Percentiles rank a stretch among this genome's conserved stretches.
Conservation (phyloP, 2,113 vertebrate species). For the Calonectris borealis region DNA sequence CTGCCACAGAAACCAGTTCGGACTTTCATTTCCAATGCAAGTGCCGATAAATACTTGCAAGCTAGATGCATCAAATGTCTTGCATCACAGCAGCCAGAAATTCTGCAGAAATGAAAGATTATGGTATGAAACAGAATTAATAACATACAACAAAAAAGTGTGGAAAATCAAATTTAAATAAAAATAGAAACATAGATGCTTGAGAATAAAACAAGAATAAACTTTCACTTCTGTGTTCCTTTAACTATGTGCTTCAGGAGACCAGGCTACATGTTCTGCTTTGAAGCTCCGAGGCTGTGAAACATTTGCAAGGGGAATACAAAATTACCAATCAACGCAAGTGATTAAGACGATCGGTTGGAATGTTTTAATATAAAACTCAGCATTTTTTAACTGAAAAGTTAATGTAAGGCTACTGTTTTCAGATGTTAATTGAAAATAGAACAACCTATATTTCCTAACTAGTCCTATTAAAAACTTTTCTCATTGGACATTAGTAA, state of each 20-base stretch:
- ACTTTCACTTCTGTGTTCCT: not conserved
- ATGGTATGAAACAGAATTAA: not conserved
- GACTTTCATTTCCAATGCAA: not conserved
- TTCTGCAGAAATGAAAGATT: not conserved
- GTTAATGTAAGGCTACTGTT: not conserved
- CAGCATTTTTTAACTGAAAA: not conserved
- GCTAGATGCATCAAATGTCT: not conserved
- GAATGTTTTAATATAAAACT: not conserved
- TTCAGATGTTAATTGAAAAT: not conserved
- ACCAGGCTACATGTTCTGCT: accelerated
- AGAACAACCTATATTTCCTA: not conserved
- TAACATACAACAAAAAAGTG: not conserved
- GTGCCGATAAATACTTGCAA: not conserved
- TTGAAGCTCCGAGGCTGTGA: not conserved
- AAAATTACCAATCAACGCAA: not conserved
- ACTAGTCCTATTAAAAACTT: not conserved
- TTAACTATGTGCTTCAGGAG: not conserved
- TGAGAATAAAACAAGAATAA: not conserved
- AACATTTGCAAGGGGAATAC: not conserved
- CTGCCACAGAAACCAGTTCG: not conserved
- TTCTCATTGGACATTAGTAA: not conserved
- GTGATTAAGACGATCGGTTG: not conserved
- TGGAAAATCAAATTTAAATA: not conserved
- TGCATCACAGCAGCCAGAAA: not conserved
- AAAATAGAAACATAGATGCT: not conserved